Evolutionary conservation across 1,140 invertebrate species (phyloP), one percentile per base, ranked within the genome.

Genomic region (Tetramorium parvispinum): DNA sequence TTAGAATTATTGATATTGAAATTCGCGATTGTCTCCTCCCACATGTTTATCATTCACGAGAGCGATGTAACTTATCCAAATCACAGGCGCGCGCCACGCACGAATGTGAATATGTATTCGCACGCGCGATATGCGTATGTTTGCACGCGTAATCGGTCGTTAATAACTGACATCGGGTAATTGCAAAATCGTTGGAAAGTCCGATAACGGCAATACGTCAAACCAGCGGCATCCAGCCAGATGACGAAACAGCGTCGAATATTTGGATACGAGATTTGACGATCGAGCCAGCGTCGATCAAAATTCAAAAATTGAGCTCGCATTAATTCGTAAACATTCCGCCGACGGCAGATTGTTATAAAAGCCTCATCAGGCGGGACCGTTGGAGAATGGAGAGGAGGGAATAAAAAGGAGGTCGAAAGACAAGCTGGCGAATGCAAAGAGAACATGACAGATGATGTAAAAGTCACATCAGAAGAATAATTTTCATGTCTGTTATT

Each of bases 111-210:
- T 18, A 57, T 46, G 40, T 65, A 24, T 24, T 68, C 66, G 6
- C 43, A 55, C 68, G 37, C 37, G 27, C 57, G 27, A 85, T 46
- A 24, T 76, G 61, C 82, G 37, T 77, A 49, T 85, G 59, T 85
- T 85, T 85, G 70, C 82, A 78, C 73, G 82, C 82, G 71, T 85
- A 85, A 85, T 78, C 71, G 82, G 61, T 85, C 82, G 59, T 85
- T 78, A 78, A 78, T 85, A 78, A 76, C 71, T 66, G 82, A 78
- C 46, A 76, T 85, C 61, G 82, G 49, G 57, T 59, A 85, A 85
- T 85, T 78, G 73, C 82, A 78, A 85, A 85, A 85, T 66, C 46
- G 70, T 65, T 85, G 82, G 46, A 59, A 78, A 85, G 57, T 27
- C 46, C 71, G 59, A 85, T 85, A 85, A 78, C 59, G 57, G 49